Conservation (phyloP, 2,113 vertebrate species). For the Zootoca vivipara region DNA sequence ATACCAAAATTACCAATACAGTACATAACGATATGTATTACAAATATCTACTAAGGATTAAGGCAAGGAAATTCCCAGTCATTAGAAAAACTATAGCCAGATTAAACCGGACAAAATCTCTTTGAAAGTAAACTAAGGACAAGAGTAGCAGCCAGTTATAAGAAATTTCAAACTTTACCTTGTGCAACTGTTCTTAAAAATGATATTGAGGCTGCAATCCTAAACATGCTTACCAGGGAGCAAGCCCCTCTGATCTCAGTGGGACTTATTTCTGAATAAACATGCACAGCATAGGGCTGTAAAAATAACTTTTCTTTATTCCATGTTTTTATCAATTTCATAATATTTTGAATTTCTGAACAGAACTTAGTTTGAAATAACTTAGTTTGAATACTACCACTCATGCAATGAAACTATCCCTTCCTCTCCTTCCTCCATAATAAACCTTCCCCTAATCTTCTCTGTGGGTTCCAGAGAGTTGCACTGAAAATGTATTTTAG, state of each 20-base stretch:
- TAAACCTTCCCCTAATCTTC: no score
- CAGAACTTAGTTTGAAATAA: no score
- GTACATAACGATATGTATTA: neutral
- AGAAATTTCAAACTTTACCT: conserved; percentile 48
- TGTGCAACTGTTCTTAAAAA: conserved; percentile 21
- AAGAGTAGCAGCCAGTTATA: conserved; percentile 57
- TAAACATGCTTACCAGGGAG: neutral
- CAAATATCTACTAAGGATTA: neutral
- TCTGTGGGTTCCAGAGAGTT: neutral
- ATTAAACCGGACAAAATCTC: neutral
- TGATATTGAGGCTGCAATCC: conserved; percentile 3
- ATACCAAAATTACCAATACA: neutral
- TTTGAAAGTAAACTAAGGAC: neutral
- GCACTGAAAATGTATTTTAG: neutral
- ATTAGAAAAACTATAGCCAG: neutral
- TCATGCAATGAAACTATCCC: no score
- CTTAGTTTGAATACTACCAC: no score
- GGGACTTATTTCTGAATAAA: neutral
- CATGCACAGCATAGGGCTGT: neutral
- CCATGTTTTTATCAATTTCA: neutral
- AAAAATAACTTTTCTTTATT: neutral
- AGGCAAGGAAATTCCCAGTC: neutral
- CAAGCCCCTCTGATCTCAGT: neutral
- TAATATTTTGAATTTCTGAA: neutral
- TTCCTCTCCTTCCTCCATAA: no score